Base-by-base conservation (phyloP, 2,888 invertebrate genomes). In the Troglohyphantes excavatus region DNA sequence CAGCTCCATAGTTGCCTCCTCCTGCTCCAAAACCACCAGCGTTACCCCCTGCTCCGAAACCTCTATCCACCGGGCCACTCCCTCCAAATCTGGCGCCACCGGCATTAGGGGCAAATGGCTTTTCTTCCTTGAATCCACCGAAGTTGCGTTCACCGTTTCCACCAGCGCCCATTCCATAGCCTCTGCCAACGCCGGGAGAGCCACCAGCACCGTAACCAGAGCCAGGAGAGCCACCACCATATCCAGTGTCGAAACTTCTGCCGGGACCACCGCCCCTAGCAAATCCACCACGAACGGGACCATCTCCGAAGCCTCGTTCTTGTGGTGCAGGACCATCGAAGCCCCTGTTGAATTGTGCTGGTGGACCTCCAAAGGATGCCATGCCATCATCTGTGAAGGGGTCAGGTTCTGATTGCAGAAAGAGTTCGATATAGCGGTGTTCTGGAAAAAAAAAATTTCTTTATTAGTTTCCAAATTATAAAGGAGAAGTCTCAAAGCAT, bases 371-470 rank as follows among this genome's bases (percentile, higher is more conserved):
- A 72, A 21, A 46, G 5, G 63, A 43, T 2, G 39, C 72, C 68
- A 75, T 61, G 53, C 26, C 21, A 9, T 78, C 82, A n/a, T 46
- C 59, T 33, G 81, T 59, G 23, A 88, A 90, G 0, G 81, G 85
- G 29, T 86, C 78, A 21, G 91, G 91, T 11, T 90, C 83, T 65
- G 92, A 92, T 23, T 91, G 91, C 26, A 92, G 63, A 29, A 92
- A 92, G 11, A 92, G 63, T 63, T 92, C 92, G 61, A 92, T 92
- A 68, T 92, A 92, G 19, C 92, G 91, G 92, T 97, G 97, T 91
- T 97, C 94, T 94, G 92, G 2, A 92, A 92, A 43, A 72, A 91
- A 84, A 33, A 9, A n/a, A n/a, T n/a, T n/a, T n/a, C n/a, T n/a
- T n/a, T n/a, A n/a, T n/a, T n/a, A n/a, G n/a, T n/a, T n/a, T n/a